Percentiles rank a stretch among this genome's conserved stretches.
These are phyloP conservation scores for Polietes domitor DNA, from an alignment of 2,888 invertebrate species.

Conservation along the genomic window DNA sequence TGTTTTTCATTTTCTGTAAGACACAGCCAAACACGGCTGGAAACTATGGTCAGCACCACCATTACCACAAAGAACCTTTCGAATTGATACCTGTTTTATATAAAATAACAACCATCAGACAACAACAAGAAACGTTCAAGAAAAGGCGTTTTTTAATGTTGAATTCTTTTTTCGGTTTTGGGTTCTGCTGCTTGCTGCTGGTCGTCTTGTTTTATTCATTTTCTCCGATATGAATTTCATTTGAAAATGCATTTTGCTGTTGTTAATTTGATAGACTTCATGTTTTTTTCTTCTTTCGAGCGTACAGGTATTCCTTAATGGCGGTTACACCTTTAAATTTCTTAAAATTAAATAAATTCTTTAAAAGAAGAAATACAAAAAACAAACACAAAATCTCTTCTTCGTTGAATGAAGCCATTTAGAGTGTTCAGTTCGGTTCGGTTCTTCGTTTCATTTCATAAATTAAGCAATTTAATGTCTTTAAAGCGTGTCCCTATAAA, in stretches of 20 bases:
- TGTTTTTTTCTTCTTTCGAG: conserved; percentile 3
- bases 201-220: conserved; percentile 28
- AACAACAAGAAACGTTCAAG: neutral
- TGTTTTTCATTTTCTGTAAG: neutral
- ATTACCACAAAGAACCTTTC: neutral
- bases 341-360: conserved; percentile 19
- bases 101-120: neutral
- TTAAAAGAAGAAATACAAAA: too few relatives aligned
- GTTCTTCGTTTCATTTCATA: conserved; percentile 35
- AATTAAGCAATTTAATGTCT: conserved; percentile 64
- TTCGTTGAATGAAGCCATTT: conserved; percentile 43
- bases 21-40: neutral
- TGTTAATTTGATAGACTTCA: conserved; percentile 30
- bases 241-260: conserved; percentile 41
- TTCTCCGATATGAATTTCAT: conserved; percentile 46
- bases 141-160: conserved; percentile 34
- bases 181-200: neutral
- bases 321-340: conserved; percentile 54
- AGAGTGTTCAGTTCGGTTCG: neutral
- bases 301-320: conserved; percentile 33
- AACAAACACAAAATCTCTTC: conserved; percentile 28
- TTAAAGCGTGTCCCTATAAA: conserved; percentile 48
- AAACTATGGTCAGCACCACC: conserved; percentile 22
- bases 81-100: conserved; percentile 24
- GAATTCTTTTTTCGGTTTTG: neutral